Conservation (phyloP, 2,113 vertebrate species). For the Grallaria varia region DNA sequence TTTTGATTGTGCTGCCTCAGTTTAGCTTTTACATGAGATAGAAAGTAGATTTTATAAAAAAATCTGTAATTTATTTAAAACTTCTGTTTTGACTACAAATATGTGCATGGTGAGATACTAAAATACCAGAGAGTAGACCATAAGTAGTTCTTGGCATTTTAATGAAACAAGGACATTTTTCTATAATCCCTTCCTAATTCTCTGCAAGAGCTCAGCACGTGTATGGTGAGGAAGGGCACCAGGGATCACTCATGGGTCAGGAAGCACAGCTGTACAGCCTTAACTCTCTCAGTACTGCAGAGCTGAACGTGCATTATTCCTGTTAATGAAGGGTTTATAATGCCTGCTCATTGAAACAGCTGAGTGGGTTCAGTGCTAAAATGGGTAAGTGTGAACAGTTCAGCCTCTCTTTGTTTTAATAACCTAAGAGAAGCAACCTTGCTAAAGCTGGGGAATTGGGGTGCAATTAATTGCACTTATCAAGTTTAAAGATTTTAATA, state of each 20-base stretch:
- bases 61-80: background rate
- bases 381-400: background rate
- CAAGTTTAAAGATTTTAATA: background rate
- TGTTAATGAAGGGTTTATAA: background rate
- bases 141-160: background rate
- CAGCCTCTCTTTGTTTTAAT: background rate
- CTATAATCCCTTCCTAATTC: background rate
- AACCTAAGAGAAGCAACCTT: background rate
- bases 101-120: accelerated
- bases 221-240: background rate
- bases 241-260: background rate
- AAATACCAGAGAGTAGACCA: background rate
- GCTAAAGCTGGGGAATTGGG: background rate
- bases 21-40: background rate
- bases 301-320: background rate
- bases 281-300: background rate
- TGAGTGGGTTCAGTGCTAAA: background rate
- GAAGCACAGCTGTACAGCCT: background rate
- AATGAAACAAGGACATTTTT: background rate
- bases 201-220: background rate
- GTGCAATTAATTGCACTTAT: background rate
- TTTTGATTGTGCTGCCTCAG: background rate
- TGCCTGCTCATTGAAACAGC: background rate
- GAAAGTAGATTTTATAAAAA: background rate
- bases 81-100: background rate